phyloP scores from a whole-genome alignment of 2,888 invertebrate genomes.

The Caenorhabditis zanzibari region DNA sequence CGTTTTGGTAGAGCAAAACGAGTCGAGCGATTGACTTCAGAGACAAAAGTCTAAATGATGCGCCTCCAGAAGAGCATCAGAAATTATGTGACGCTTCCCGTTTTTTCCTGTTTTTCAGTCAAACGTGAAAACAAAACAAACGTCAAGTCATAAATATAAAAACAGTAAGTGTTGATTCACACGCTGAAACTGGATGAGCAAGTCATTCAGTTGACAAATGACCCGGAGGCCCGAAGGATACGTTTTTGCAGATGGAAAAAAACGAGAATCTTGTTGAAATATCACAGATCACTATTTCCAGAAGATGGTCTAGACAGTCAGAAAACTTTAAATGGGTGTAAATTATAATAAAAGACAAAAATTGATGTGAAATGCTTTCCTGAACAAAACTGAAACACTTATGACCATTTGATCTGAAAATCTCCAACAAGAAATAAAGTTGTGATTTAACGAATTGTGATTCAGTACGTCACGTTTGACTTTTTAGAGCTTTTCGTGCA shows the following conservation, averaged over 20 bases:
- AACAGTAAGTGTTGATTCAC: conserved; percentile 54
- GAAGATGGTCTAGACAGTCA: no score
- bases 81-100: conserved; percentile 48
- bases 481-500: no score
- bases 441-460: not conserved
- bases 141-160: conserved; percentile 52
- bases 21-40: not conserved
- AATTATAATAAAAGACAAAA: no score
- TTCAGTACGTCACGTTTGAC: not conserved
- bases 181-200: conserved; percentile 9
- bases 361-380: no score
- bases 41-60: conserved; percentile 50
- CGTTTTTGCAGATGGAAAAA: not conserved
- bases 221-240: not conserved
- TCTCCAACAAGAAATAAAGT: not conserved
- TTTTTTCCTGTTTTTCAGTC: conserved; percentile 19
- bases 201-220: conserved; percentile 27
- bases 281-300: conserved; percentile 12
- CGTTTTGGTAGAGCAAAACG: conserved; percentile 19
- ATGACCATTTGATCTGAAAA: no score
- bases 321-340: no score
- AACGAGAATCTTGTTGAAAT: not conserved
- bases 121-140: conserved; percentile 40
- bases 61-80: conserved; percentile 25
- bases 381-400: no score